Percentiles rank a stretch among this genome's conserved stretches.
Evolutionary conservation across 2,113 vertebrate species (phyloP).

Genomic region (Tetrax tetrax): DNA sequence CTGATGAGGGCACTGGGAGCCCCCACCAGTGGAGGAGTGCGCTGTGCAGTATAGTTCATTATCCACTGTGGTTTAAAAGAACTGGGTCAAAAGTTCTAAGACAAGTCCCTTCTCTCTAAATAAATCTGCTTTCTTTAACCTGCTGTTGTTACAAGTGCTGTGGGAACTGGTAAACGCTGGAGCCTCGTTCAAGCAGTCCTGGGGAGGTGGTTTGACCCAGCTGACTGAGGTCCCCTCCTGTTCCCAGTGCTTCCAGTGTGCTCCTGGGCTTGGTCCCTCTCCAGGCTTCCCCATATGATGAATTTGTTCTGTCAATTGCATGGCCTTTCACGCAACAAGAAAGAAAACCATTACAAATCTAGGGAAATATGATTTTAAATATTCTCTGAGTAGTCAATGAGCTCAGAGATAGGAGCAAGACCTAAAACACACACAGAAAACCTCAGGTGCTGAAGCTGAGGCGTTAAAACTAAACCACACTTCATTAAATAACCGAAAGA

Average conservation of each 20-base stretch:
- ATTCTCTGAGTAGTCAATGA: background rate
- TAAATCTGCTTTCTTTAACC: constrained; percentile 46
- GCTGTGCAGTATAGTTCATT: background rate
- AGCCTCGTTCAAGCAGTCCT: background rate
- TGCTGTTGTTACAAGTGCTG: background rate
- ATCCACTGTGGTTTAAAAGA: constrained; percentile 1
- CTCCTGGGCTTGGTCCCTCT: background rate
- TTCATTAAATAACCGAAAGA: constrained; percentile 33
- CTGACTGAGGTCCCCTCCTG: background rate
- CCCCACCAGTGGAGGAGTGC: background rate
- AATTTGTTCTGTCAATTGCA: background rate
- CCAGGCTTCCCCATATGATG: background rate
- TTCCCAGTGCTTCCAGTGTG: background rate
- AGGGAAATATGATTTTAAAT: background rate
- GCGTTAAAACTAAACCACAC: constrained; percentile 17
- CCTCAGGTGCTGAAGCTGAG: background rate
- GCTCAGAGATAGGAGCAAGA: background rate
- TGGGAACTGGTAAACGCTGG: background rate
- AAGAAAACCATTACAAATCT: background rate
- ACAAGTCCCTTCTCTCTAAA: background rate
- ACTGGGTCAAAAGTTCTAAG: background rate
- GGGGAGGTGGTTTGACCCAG: background rate
- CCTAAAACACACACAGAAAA: background rate
- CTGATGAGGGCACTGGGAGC: background rate
- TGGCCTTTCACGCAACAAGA: background rate